Percentiles rank a stretch among this genome's conserved stretches.
Evolutionary conservation across 1,140 invertebrate species (phyloP).

Genomic region (Zelostemma sp.): DNA sequence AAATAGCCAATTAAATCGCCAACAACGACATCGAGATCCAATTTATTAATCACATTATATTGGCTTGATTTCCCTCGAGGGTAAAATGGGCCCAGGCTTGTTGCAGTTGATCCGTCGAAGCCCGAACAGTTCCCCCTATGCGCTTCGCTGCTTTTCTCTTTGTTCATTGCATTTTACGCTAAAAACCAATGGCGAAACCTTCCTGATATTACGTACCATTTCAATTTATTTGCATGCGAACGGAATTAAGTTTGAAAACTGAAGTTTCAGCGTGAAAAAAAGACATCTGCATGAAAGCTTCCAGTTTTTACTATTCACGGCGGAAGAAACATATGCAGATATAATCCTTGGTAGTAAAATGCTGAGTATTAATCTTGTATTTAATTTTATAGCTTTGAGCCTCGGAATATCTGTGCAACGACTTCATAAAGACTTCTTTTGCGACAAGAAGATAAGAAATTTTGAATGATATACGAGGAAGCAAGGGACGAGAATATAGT

Average conservation of each 20-base stretch:
- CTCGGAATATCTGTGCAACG: conserved; percentile 29
- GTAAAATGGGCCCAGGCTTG: conserved; percentile 50
- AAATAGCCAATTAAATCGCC: conserved; percentile 65
- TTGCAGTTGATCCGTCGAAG: conserved; percentile 63
- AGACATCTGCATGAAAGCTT: not conserved
- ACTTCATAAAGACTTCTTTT: conserved; percentile 44
- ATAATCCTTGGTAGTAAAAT: conserved; percentile 25
- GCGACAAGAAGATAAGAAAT: conserved; percentile 26
- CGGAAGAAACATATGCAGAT: conserved; percentile 1
- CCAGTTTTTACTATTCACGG: not conserved
- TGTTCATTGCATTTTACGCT: conserved; percentile 11
- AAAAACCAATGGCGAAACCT: conserved; percentile 2
- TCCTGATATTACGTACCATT: not conserved
- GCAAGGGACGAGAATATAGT: conserved; percentile 6
- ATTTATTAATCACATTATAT: conserved; percentile 71
- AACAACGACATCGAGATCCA: conserved; percentile 58
- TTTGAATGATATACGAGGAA: conserved; percentile 35
- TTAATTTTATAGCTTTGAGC: conserved; percentile 28
- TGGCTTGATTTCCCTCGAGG: conserved; percentile 68
- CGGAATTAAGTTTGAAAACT: not conserved
- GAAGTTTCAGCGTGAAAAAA: not conserved
- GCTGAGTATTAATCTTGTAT: conserved; percentile 31
- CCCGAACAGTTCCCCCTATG: conserved; percentile 56
- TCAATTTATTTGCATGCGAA: not conserved
- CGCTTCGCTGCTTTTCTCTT: conserved; percentile 17